These are phyloP conservation scores for Brachyptera risi DNA, from an alignment of 2,888 invertebrate genomes.

Conservation along the genomic window DNA sequence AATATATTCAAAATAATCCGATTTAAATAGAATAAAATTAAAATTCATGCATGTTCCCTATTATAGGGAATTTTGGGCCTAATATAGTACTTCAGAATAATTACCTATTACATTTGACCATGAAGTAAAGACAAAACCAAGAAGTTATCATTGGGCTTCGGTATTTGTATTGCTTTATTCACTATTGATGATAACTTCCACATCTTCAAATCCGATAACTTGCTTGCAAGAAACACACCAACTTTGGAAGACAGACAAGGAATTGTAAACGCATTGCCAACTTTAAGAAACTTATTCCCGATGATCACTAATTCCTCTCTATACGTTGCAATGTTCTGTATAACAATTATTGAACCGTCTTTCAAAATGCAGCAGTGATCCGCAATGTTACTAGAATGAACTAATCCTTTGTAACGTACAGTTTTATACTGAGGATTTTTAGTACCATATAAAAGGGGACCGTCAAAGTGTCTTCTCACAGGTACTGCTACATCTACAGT, in stretches of 20 bases:
- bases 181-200: neutral
- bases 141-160: neutral
- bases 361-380: conserved; percentile 15
- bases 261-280: neutral
- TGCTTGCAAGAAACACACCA: conserved; percentile 10
- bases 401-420: neutral
- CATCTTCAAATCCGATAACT: neutral
- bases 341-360: neutral
- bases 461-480: neutral
- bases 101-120: neutral
- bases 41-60: neutral
- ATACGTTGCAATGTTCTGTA: conserved; percentile 1
- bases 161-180: neutral
- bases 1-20: too few relatives aligned
- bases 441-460: conserved; percentile 7
- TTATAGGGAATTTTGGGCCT: neutral
- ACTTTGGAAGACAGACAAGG: conserved; percentile 4
- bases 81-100: neutral
- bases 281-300: neutral
- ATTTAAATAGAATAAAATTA: too few relatives aligned
- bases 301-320: neutral
- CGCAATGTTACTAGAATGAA: neutral
- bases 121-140: conserved; percentile 3
- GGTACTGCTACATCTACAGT: neutral
- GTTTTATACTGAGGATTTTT: conserved; percentile 8